Evolutionary conservation across 2,113 vertebrate genomes (phyloP), one percentile per base, ranked within the genome.

Genomic region (Cyanoderma ruficeps): DNA sequence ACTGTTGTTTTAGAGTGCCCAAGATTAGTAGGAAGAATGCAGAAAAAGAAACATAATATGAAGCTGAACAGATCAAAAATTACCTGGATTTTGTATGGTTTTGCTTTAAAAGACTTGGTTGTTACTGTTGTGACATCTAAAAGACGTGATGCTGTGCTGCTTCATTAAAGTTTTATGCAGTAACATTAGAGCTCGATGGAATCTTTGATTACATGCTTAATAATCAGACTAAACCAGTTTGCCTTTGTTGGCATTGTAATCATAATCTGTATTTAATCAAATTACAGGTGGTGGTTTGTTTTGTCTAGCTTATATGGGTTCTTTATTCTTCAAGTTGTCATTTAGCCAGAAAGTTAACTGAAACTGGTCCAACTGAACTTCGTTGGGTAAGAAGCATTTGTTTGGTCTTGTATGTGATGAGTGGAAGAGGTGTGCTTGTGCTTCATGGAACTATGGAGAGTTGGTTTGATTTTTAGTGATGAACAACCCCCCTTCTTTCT

Each of bases 101-200:
- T 57, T 61, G 10, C 20, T 72, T 49, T 83, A 74, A 47, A 79
- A 52, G 77, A 60, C 27, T 75, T 88, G 41, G 13, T 64, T 79
- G 24, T 15, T 77, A 11, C 23, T 78, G 8, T 46, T 74, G 37
- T 39, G 53, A 30, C 11, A 69, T 74, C 63, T 81, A 24, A 83
- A 86, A 74, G 42, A 60, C 9, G 15, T 15, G 42, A 44, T 4
- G 2, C 27, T 67, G 9, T 70, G 53, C 31, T 50, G 63, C 70
- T 85, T 89, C 41, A 41, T 90, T 64, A 83, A 95, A 94, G 49
- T 30, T 86, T 94, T 33, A 64, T 87, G 68, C 2, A 3, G 44
- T 74, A 67, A 70, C 52, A 33, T 30, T 41, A 65, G 64, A 87
- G 13, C 44, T 89, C 30, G 27, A 27, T 63, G 21, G 39, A 68